Conservation (phyloP, 2,113 vertebrate genomes). For the Sphaerodactylus townsendi region DNA sequence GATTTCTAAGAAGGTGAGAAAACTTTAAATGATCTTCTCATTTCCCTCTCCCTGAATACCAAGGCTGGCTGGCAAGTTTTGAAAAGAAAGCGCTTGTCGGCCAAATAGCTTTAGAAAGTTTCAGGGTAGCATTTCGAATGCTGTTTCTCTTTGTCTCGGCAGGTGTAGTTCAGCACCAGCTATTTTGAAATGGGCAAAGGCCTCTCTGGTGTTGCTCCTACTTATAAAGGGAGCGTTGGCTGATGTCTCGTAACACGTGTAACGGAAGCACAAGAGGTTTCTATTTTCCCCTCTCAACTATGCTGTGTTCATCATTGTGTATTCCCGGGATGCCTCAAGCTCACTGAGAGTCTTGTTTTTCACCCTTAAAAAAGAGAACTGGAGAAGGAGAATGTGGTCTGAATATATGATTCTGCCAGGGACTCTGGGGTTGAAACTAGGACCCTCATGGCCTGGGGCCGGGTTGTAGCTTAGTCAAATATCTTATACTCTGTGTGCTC, state of each 20-base stretch:
- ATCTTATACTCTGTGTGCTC: too few relatives aligned
- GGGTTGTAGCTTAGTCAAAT: too few relatives aligned
- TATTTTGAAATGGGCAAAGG: not conserved
- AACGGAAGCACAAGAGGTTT: not conserved
- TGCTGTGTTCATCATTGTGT: not conserved
- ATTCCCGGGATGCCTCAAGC: constrained; percentile 20
- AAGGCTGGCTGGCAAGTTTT: not conserved
- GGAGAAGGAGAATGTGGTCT: constrained; percentile 13
- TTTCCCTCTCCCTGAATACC: not conserved
- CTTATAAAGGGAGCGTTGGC: not conserved
- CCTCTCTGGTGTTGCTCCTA: fast-evolving
- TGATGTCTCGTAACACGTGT: not conserved
- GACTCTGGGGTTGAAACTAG: not conserved
- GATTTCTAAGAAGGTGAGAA: constrained; percentile 32
- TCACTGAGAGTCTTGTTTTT: not conserved
- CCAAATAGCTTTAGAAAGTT: constrained; percentile 17
- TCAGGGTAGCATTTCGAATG: not conserved
- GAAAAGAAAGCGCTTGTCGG: not conserved
- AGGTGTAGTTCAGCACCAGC: not conserved
- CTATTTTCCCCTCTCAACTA: not conserved
- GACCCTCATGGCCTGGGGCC: not conserved
- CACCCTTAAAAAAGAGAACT: not conserved
- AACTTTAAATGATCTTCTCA: not conserved
- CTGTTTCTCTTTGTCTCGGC: not conserved
- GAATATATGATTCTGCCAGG: constrained; percentile 26